These are phyloP conservation scores for Eidolon helvum DNA, from an alignment of 2,113 vertebrate genomes.

Conservation along the genomic window DNA sequence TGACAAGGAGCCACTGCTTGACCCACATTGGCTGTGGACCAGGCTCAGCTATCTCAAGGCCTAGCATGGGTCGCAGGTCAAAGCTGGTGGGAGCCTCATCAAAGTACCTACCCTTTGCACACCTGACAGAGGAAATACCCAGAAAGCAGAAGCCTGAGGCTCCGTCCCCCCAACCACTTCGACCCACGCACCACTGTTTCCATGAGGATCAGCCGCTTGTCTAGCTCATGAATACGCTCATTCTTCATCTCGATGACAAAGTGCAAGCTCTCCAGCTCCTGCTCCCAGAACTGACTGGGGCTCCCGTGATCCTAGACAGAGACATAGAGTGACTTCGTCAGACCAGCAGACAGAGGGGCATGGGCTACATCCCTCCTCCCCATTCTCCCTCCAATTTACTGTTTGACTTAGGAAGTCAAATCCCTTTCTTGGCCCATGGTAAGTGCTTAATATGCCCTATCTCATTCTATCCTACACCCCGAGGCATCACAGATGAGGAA, in stretches of 20 bases:
- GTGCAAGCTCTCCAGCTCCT: conserved; percentile 95
- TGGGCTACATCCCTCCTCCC: background rate
- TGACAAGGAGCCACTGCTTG: background rate
- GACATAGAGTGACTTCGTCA: background rate
- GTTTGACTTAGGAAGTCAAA: background rate
- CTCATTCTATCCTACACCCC: background rate
- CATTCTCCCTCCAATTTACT: background rate
- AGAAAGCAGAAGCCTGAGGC: background rate
- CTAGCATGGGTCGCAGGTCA: background rate
- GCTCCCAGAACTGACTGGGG: conserved; percentile 95
- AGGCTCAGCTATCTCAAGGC: background rate
- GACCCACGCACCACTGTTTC: conserved; percentile 85
- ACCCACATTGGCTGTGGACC: background rate
- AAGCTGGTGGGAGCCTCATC: background rate
- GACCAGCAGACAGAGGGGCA: background rate
- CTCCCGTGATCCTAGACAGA: conserved; percentile 89
- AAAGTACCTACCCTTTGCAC: background rate
- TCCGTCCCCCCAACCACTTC: fast-evolving
- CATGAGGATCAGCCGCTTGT: conserved; percentile 89
- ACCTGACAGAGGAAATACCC: background rate
- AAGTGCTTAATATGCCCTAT: background rate
- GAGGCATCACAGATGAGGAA: background rate
- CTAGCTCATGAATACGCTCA: conserved; percentile 87
- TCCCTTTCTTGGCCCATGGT: background rate
- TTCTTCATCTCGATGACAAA: conserved; percentile 98